Conservation (phyloP, 2,888 invertebrate species). For the Neoascia interrupta region DNA sequence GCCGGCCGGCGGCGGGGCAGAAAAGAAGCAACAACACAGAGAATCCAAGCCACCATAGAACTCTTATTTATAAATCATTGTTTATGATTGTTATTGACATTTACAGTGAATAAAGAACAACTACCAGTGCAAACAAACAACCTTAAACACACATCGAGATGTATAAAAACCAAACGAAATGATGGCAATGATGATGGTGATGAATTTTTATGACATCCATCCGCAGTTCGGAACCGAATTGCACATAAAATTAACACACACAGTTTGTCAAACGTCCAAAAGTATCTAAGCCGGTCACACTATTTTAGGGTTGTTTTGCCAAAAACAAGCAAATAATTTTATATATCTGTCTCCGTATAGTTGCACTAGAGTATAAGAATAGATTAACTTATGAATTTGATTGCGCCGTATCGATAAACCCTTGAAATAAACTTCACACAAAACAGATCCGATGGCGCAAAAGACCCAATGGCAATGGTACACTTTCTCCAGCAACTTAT, state of each 20-base stretch:
- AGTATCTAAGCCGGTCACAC: slow-evolving; percentile 6
- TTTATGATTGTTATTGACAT: slow-evolving; percentile 58
- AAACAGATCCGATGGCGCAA: slow-evolving; percentile 36
- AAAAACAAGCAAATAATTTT: not conserved
- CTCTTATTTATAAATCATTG: slow-evolving; percentile 54
- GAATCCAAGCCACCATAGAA: slow-evolving; percentile 13
- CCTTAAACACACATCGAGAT: slow-evolving; percentile 39
- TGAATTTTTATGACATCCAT: slow-evolving; percentile 47
- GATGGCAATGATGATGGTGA: slow-evolving; percentile 38
- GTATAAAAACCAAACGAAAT: slow-evolving; percentile 26
- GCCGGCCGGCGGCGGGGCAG: no score
- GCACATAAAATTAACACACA: slow-evolving; percentile 42
- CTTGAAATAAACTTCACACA: slow-evolving; percentile 9
- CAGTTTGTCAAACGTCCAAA: slow-evolving; percentile 12
- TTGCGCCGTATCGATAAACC: slow-evolving; percentile 10
- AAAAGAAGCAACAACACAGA: no score
- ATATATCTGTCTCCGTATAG: not conserved
- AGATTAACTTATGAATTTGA: slow-evolving; percentile 14
- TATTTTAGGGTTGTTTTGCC: not conserved
- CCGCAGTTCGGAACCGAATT: slow-evolving; percentile 38
- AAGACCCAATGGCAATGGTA: slow-evolving; percentile 54
- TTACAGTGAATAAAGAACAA: slow-evolving; percentile 44
- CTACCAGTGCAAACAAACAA: slow-evolving; percentile 42
- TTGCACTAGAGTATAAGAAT: slow-evolving; percentile 3
- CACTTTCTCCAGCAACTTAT: slow-evolving; percentile 67